phyloP scores from a whole-genome alignment of 2,888 invertebrate genomes.

The Hyppa rectilinea region DNA sequence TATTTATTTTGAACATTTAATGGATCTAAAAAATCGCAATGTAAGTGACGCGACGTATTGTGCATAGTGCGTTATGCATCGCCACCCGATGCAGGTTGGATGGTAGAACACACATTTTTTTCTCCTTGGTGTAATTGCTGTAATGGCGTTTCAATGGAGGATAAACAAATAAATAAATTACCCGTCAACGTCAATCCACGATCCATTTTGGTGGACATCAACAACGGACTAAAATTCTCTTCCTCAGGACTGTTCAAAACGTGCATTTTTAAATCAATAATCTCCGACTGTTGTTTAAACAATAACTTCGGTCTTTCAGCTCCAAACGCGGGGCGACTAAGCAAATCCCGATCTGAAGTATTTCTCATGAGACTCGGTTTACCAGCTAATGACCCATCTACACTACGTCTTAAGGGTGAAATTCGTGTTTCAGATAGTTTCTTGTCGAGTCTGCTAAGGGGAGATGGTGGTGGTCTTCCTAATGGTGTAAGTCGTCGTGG shows the following conservation, averaged over 20 bases:
- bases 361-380: slow-evolving; percentile 81
- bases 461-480: slow-evolving; percentile 83
- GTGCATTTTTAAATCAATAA: slow-evolving; percentile 88
- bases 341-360: slow-evolving; percentile 79
- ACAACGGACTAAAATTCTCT: slow-evolving; percentile 80
- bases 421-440: slow-evolving; percentile 83
- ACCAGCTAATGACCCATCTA: slow-evolving; percentile 77
- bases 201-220: slow-evolving; percentile 78
- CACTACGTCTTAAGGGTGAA: slow-evolving; percentile 83
- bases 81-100: no score
- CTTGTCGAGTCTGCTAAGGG: slow-evolving; percentile 81
- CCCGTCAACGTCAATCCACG: slow-evolving; percentile 89
- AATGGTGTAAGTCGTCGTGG: slow-evolving; percentile 79
- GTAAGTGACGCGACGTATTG: no score
- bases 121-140: no score
- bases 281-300: slow-evolving; percentile 87
- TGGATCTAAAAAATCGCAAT: no score
- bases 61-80: no score
- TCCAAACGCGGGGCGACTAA: slow-evolving; percentile 74
- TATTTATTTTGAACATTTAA: no score
- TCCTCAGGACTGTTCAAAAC: slow-evolving; percentile 83
- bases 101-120: no score
- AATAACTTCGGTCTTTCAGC: slow-evolving; percentile 83
- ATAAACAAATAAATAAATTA: no score
- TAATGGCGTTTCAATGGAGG: no score